Percentiles rank a stretch among this genome's conserved stretches.
These are phyloP conservation scores for Kobus ellipsiprymnus DNA, from an alignment of 2,113 vertebrate genomes.

Conservation along the genomic window DNA sequence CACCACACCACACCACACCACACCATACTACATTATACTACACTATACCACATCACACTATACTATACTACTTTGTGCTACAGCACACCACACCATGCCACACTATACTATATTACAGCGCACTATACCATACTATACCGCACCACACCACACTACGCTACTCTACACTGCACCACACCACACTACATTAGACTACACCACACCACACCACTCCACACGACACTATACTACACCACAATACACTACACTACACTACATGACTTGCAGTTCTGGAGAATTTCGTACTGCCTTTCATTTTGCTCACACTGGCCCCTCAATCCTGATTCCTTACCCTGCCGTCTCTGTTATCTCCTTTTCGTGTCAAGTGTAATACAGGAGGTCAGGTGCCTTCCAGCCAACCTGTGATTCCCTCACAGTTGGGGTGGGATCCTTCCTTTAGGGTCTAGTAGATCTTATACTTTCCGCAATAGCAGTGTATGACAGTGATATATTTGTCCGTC, in stretches of 20 bases:
- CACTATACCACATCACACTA: fast-evolving
- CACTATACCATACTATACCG: fast-evolving
- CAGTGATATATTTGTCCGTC: background rate
- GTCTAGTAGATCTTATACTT: background rate
- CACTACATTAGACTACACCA: fast-evolving
- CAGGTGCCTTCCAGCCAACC: background rate
- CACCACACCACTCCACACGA: fast-evolving
- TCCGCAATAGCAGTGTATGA: background rate
- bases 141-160: fast-evolving
- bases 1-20: fast-evolving
- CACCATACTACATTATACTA: fast-evolving
- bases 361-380: background rate
- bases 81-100: fast-evolving
- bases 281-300: background rate
- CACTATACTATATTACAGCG: too few relatives aligned
- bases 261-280: background rate
- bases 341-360: background rate
- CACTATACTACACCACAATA: too few relatives aligned
- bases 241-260: background rate
- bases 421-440: background rate
- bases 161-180: fast-evolving
- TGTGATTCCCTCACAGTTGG: background rate
- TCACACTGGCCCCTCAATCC: background rate
- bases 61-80: too few relatives aligned
- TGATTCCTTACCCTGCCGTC: background rate